Conservation (phyloP, 2,888 invertebrate genomes). For the Cylloceria caligata region DNA sequence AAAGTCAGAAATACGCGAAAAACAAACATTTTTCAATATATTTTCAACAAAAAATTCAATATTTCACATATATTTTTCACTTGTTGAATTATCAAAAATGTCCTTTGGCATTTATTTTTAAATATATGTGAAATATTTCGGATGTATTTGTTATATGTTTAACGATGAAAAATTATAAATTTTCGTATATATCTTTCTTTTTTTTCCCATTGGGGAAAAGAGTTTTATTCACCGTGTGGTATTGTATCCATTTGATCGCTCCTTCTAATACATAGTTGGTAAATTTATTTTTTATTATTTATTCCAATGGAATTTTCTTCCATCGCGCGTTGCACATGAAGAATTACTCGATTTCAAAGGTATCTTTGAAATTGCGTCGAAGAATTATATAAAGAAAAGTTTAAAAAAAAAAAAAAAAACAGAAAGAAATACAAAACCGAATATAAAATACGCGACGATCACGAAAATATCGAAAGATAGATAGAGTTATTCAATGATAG, state of each 20-base stretch:
- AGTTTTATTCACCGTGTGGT: constrained; percentile 45
- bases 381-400: constrained; percentile 1
- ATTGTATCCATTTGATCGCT: constrained; percentile 36
- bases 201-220: constrained; percentile 13
- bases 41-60: not conserved
- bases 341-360: constrained; percentile 14
- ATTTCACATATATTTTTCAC: not conserved
- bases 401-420: no score
- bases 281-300: constrained; percentile 57
- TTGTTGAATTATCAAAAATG: not conserved
- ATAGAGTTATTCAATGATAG: constrained; percentile 57
- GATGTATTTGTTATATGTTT: not conserved
- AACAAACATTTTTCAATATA: not conserved
- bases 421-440: constrained; percentile 10
- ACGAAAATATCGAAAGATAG: constrained; percentile 36
- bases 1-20: not conserved
- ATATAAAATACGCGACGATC: constrained; percentile 31
- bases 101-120: not conserved
- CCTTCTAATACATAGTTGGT: constrained; percentile 42
- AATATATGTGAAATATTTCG: not conserved
- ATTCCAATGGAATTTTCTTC: constrained; percentile 52
- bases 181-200: constrained; percentile 3
- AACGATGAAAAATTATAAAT: not conserved
- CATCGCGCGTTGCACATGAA: constrained; percentile 43
- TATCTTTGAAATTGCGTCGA: constrained; percentile 35